Percentiles rank a stretch among this genome's conserved stretches.
Conservation (phyloP, 2,797 vertebrate species). For the Muscicapa comitata region DNA sequence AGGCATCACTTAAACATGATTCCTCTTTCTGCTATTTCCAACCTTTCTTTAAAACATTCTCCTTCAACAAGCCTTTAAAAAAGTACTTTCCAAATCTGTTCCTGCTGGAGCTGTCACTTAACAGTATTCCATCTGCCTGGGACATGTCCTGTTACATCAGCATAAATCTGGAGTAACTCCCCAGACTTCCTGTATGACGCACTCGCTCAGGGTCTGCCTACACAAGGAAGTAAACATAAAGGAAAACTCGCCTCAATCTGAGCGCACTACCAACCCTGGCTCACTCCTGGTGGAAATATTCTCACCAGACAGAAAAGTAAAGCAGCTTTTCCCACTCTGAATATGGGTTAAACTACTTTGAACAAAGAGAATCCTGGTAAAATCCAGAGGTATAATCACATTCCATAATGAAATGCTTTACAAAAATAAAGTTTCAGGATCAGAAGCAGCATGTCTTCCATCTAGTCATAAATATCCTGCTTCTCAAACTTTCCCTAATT, state of each 20-base stretch:
- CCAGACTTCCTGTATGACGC: slow-evolving; percentile 15
- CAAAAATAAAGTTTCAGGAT: not conserved
- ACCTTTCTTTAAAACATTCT: not conserved
- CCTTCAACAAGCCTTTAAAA: not conserved
- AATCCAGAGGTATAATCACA: not conserved
- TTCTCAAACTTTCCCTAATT: not conserved
- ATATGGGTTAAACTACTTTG: not conserved
- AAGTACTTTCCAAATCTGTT: not conserved
- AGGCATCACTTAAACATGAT: not conserved
- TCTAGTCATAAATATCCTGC: not conserved
- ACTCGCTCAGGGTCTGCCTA: not conserved
- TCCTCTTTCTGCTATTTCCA: not conserved
- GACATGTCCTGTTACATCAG: not conserved
- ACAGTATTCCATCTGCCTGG: not conserved
- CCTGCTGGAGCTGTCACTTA: not conserved
- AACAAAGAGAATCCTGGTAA: not conserved
- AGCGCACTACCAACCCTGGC: not conserved
- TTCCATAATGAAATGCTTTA: not conserved
- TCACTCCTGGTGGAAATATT: not conserved
- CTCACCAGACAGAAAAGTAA: not conserved
- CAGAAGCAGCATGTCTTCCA: not conserved
- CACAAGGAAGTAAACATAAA: not conserved
- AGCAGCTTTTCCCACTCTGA: not conserved
- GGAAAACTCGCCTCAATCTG: not conserved
- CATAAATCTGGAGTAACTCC: not conserved